phyloP scores from a whole-genome alignment of 2,113 vertebrate species.

The Anhinga rufa region DNA sequence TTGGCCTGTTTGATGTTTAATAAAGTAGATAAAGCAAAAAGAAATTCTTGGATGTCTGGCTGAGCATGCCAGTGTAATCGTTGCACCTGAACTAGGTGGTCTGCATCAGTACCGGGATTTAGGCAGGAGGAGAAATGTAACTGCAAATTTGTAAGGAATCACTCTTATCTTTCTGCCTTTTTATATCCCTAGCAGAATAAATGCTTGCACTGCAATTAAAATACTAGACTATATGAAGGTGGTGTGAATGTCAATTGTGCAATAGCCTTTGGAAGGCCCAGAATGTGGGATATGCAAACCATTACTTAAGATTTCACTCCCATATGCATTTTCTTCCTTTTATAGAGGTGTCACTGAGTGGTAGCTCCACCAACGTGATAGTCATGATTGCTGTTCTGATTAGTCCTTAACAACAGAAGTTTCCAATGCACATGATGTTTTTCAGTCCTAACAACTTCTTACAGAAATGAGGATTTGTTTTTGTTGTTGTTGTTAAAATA shows the following conservation, averaged over 20 bases:
- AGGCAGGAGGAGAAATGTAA: background rate
- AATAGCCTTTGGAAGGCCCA: background rate
- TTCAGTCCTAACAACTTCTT: background rate
- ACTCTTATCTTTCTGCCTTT: background rate
- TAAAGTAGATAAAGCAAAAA: constrained; percentile 8
- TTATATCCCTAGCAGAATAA: background rate
- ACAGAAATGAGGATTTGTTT: background rate
- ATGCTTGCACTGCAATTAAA: background rate
- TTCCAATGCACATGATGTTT: background rate
- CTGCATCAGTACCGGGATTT: background rate
- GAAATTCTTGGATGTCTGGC: background rate
- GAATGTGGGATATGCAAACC: background rate
- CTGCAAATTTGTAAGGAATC: background rate
- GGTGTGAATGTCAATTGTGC: background rate
- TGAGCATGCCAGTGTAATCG: background rate
- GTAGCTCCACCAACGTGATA: background rate
- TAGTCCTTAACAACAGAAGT: background rate
- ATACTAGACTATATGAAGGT: background rate
- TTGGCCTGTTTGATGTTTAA: background rate
- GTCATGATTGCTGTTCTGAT: background rate
- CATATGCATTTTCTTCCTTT: background rate
- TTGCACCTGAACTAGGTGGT: background rate
- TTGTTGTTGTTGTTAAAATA: background rate
- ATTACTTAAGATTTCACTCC: background rate
- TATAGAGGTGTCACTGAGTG: background rate